phyloP scores from a whole-genome alignment of 2,113 vertebrate genomes.

The Oncorhynchus kisutch region DNA sequence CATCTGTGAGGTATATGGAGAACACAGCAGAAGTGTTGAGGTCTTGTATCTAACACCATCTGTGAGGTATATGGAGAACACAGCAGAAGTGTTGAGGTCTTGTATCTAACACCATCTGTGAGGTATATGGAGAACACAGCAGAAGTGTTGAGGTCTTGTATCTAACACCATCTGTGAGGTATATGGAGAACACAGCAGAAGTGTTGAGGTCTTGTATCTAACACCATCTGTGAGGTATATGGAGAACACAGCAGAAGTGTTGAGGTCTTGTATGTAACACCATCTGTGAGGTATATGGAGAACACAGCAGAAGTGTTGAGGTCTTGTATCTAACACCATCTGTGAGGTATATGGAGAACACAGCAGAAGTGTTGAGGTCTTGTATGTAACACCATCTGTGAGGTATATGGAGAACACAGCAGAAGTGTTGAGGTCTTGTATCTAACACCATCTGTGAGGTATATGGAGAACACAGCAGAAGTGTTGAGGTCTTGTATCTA shows the following conservation, averaged over 20 bases:
- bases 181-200: constrained; percentile 3
- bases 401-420: constrained; percentile 18
- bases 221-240: constrained; percentile 28
- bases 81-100: constrained; percentile 5
- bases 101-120: constrained; percentile 6
- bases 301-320: not conserved
- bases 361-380: constrained; percentile 23
- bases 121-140: constrained; percentile 17
- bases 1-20: constrained; percentile 28
- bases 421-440: too few relatives aligned
- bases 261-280: not conserved
- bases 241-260: constrained; percentile 15
- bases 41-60: not conserved
- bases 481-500: constrained; percentile 28
- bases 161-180: constrained; percentile 14
- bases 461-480: constrained; percentile 18
- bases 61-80: constrained; percentile 30
- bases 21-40: constrained; percentile 24
- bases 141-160: constrained; percentile 21
- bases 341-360: constrained; percentile 30
- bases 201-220: constrained; percentile 10
- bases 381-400: not conserved
- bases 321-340: constrained; percentile 7
- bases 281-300: constrained; percentile 28
- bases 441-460: constrained; percentile 16